Base-by-base conservation (phyloP, 2,113 vertebrate genomes). In the Sceloporus tristichus region DNA sequence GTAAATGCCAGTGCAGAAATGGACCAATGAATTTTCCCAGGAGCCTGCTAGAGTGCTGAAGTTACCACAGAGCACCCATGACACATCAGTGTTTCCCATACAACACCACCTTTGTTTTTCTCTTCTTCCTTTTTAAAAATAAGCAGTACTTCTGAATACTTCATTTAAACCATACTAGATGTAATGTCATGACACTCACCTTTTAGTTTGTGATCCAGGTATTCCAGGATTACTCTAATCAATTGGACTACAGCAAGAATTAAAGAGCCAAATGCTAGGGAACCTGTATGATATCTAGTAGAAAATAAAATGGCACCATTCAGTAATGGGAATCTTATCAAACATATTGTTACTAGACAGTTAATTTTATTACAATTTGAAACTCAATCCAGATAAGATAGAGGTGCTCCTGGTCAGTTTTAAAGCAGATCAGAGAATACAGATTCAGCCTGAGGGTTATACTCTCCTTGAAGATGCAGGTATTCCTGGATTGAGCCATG, bases 201-300 rank as follows among this genome's bases (percentile, higher is more conserved):
- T 98, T 98, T 99, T 85, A 99, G 94, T 94, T 97, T 98, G 90
- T 96, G 97, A 94, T 99, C 97, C 95, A 99, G 74, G 91, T 99
- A 99, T 90, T 98, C 97, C n/a, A 99, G 93, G 91, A 98, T 76
- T 75, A 98, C 90, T 94, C 98, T 97, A 94, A 98, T 94, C 85
- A 97, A 92, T 92, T 99, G 98, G 86, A 99, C 95, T 88, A 97
- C 23, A 86, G 98, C 96, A 81, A 99, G 96, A 95, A 99, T 98
- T 94, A 99, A 96, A 70, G 99, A 98, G 54, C 99, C 99, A 75
- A 99, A 98, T 48, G 99, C 99, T 87, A 99, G 94, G 0, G 99
- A 99, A 88, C 99, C 98, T 40, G 98, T 99, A 95, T 99, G 99
- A 95, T 98, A 99, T 10, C 99, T 99, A 93, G 77, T 85, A 84